phyloP scores from a whole-genome alignment of 2,797 vertebrate species.

The Helarctos malayanus region DNA sequence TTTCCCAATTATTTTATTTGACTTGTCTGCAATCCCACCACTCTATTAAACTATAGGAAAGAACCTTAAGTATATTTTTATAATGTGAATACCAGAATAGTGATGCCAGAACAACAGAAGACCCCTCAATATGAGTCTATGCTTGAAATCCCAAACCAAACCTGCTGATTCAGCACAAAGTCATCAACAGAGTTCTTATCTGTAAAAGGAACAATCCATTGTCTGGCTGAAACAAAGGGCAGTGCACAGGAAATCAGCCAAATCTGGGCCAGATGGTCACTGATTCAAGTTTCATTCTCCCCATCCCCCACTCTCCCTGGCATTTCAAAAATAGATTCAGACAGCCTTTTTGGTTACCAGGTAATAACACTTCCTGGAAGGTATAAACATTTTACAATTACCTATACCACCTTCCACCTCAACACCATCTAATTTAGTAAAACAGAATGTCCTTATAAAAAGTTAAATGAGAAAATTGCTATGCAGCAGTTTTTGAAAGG shows the following conservation, averaged over 20 bases:
- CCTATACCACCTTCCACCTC: constrained; percentile 58
- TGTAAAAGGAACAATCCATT: constrained; percentile 95
- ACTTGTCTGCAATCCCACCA: constrained; percentile 28
- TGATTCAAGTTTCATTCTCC: constrained; percentile 94
- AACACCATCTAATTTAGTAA: constrained; percentile 39
- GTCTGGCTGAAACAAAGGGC: constrained; percentile 95
- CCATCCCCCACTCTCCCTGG: constrained; percentile 88
- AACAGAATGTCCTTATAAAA: constrained; percentile 56
- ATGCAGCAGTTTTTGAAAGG: constrained; percentile 18
- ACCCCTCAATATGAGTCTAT: constrained; percentile 55
- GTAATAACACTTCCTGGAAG: constrained; percentile 75
- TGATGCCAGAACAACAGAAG: background rate
- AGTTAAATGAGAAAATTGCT: background rate
- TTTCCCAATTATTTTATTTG: constrained; percentile 48
- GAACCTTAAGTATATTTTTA: constrained; percentile 49
- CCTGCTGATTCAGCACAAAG: constrained; percentile 88
- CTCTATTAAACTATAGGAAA: constrained; percentile 54
- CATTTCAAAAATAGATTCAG: constrained; percentile 89
- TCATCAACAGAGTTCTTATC: constrained; percentile 93
- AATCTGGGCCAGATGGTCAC: constrained; percentile 96
- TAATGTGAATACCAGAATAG: constrained; percentile 57
- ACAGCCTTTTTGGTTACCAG: constrained; percentile 88
- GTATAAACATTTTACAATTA: constrained; percentile 84
- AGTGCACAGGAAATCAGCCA: constrained; percentile 94
- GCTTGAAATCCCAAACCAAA: constrained; percentile 81